These are phyloP conservation scores for Hippocampus kuda DNA, from an alignment of 2,797 vertebrate species.

Conservation along the genomic window DNA sequence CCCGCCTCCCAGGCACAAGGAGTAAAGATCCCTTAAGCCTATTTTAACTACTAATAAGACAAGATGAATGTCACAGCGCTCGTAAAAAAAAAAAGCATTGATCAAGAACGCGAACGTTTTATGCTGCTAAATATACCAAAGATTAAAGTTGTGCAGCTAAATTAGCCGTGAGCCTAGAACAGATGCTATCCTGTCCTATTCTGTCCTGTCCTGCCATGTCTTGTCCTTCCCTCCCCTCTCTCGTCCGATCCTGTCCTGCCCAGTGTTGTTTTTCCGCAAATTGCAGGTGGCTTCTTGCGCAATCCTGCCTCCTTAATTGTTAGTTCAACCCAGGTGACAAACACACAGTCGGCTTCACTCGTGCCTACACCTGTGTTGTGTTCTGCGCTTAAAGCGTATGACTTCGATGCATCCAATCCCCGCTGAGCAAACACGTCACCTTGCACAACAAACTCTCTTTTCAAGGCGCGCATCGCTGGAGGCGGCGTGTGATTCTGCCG, in stretches of 20 bases:
- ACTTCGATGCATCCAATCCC: conserved; percentile 41
- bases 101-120: no score
- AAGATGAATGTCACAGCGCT: no score
- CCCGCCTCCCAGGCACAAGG: no score
- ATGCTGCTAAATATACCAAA: not conserved
- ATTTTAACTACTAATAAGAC: no score
- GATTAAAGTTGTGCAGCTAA: not conserved
- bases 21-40: no score
- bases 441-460: conserved; percentile 54
- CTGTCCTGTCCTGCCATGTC: no score
- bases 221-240: no score
- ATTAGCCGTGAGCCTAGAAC: not conserved
- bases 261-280: not conserved
- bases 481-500: conserved; percentile 67
- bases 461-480: conserved; percentile 60
- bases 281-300: not conserved
- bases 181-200: no score
- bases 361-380: not conserved
- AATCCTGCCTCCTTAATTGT: not conserved
- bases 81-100: no score
- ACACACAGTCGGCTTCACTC: not conserved
- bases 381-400: not conserved
- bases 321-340: not conserved
- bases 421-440: conserved; percentile 60
- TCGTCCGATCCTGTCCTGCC: not conserved